Base-by-base conservation (phyloP, 2,797 vertebrate species). In the Buphagus erythrorhynchus region DNA sequence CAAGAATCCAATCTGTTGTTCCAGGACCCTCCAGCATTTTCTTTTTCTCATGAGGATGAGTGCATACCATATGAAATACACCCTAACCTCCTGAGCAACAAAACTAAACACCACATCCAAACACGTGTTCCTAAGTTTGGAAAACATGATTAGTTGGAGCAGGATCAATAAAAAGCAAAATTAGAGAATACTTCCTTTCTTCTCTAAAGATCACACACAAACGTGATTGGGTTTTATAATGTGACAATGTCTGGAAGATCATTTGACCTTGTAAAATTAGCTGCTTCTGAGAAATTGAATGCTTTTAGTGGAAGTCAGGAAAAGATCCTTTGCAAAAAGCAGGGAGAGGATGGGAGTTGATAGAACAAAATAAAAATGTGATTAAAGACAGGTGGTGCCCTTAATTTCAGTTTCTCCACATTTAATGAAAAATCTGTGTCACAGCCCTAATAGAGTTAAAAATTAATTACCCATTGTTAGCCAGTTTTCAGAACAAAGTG, bases 1-100 rank as follows among this genome's bases (percentile, higher is more conserved):
- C 40, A 78, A 55, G 84, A 91, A 93, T 90, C 45, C 65, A 87
- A 49, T 79, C 74, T 87, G 62, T 14, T 92, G 33, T 92, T 93
- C 55, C 80, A 81, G 45, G 86, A 83, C 75, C 55, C 77, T 83
- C 67, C 62, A 94, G 76, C 73, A 90, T 88, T 90, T 96, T 95
- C 36, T 74, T 62, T 86, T 78, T 49, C 86, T 58, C 86, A 1
- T n/a, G 77, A 86, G 71, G 51, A 94, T 17, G 19, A 91, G 38
- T 62, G 63, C 91, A 95, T 79, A 81, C 67, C 89, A 67, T 29
- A 87, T 82, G 88, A 95, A 95, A 88, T 58, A 79, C 65, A 91
- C 77, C 31, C 79, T 26, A 80, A 65, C 19, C 88, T 87, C 85
- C 83, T 7, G 57, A 94, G 84, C 73, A 92, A 82, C 71, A 75